Base-by-base conservation (phyloP, 2,797 vertebrate genomes). In the Helicolenus hilgendorfi region DNA sequence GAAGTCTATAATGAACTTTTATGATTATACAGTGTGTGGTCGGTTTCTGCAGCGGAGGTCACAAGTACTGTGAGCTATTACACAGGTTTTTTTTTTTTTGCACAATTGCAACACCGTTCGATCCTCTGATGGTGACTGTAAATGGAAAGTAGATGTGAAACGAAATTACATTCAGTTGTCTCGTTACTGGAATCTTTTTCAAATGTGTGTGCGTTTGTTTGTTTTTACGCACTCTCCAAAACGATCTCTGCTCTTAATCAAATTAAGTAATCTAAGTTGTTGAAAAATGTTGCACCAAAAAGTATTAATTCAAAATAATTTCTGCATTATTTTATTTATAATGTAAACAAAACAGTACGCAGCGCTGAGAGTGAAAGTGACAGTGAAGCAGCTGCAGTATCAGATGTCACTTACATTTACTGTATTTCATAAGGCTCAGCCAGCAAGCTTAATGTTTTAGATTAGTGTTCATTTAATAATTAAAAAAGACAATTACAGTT, bases 1-100 rank as follows among this genome's bases (percentile, higher is more conserved):
- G 79, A 90, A 82, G 77, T 41, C 38, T 84, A 62, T 77, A 68
- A 83, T 72, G 41, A 76, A 82, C 49, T 22, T 89, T 81, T 87
- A 68, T 77, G 73, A 85, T 83, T 38, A 83, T 84, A 88, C 81
- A 87, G 84, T 85, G 67, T 89, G 87, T n/a, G 89, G 84, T 89
- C 1, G 49, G 26, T 77, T 77, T 88, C 72, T 88, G 68, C 70
- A 77, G 70, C 60, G 35, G 35, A 89, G 81, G 77, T 85, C 82
- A 84, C 76, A 86, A 27, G 24, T 13, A 77, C 73, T 79, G 35
- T 58, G 18, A 79, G 73, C 83, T 67, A 65, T 75, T 55, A 81
- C 71, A 58, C n/a, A 77, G 14, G 26, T 45, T 22, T 55, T 55
- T 53, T 62, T 71, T 68, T 62, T 71, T 68, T 55, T 80, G 68